Conservation (phyloP, 2,797 vertebrate species). For the Philypnodon macrostomus region DNA sequence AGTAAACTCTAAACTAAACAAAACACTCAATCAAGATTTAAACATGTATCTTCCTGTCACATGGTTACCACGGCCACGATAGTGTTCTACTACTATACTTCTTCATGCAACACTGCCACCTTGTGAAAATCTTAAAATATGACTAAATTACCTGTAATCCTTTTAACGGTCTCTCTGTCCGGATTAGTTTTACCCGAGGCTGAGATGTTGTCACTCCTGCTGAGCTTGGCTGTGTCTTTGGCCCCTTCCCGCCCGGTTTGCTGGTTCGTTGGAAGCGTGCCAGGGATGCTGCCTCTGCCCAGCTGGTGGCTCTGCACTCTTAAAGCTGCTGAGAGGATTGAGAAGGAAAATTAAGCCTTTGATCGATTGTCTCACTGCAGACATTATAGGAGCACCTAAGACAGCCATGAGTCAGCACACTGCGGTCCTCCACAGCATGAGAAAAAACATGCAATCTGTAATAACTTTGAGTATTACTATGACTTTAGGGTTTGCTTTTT, state of each 20-base stretch:
- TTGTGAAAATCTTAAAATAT: background rate
- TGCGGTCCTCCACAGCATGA: conserved; percentile 37
- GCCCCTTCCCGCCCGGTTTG: conserved; percentile 33
- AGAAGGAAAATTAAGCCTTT: conserved; percentile 68
- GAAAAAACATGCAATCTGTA: no score
- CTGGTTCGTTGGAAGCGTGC: conserved; percentile 56
- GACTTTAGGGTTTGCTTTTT: no score
- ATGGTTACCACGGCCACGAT: no score
- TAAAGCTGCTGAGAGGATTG: conserved; percentile 56
- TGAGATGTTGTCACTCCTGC: conserved; percentile 31
- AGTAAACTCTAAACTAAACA: no score
- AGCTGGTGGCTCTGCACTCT: conserved; percentile 60
- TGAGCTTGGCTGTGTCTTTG: conserved; percentile 39
- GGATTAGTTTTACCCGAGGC: background rate
- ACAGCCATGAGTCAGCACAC: conserved; percentile 61
- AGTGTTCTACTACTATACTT: no score
- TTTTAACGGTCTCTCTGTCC: background rate
- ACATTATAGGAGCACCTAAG: conserved; percentile 64
- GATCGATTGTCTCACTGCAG: conserved; percentile 71
- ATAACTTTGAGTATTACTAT: no score
- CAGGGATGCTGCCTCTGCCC: conserved; percentile 50
- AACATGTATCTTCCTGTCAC: no score
- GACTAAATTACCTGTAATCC: background rate
- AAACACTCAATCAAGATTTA: no score
- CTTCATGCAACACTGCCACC: background rate